Evolutionary conservation across 1,140 invertebrate genomes (phyloP), one percentile per base, ranked within the genome.

Genomic region (Drosophila tani): DNA sequence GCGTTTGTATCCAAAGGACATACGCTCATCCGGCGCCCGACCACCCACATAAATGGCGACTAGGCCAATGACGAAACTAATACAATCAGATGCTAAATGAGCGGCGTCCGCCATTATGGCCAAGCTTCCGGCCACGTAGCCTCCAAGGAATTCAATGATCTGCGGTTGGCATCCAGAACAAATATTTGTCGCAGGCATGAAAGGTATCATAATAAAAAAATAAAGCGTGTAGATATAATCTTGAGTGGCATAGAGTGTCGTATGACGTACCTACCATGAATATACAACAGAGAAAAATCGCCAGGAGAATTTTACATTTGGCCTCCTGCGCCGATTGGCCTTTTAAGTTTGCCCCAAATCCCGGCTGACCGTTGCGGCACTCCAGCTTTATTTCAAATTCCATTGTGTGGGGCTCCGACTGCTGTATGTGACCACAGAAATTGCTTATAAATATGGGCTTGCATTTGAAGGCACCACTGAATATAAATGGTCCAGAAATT

Each of bases 81-180:
- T 95, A 82, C 97, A 96, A 94, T 98, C 97, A 74, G 96, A 96
- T 67, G 97, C 93, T 91, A 98, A 94, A 94, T 98, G 97, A 35
- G 97, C 97, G 29, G 97, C 96, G 93, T 98, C 97, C 21, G 96
- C 95, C 95, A 97, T 96, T 77, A 97, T 95, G 11, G 97, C 96
- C 64, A 97, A 93, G 93, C 96, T 97, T 84, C 96, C 95, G 17
- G 97, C 96, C 35, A 97, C 91, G 91, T 96, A 95, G 2, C 97
- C 97, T 74, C 97, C 97, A 47, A 96, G 93, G 76, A 96, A 93
- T 94, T 96, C 95, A 77, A 95, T 94, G 76, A 95, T 92, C 95
- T 96, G 81, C 63, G 73, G 57, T 78, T 82, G 59, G 21, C 55
- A 40, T 59, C 21, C 63, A 74, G 56, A 57, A 43, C 45, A 55